A percentile compares a stretch with the other conserved stretches of the same genome.
phyloP scores from a whole-genome alignment of 2,113 vertebrate species.

The Ictalurus punctatus region DNA sequence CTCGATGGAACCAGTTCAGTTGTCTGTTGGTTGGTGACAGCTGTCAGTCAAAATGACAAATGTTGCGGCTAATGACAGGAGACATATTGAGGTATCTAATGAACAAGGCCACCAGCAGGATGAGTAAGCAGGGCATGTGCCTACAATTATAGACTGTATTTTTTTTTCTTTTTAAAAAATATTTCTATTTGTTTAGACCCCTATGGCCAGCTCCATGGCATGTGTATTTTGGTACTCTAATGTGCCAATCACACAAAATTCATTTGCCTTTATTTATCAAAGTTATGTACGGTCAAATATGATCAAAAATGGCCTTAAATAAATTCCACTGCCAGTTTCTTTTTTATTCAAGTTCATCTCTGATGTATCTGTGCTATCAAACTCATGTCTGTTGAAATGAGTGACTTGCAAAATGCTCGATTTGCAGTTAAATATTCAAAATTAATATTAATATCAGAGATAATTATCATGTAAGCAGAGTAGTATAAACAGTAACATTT shows the following conservation, averaged over 20 bases:
- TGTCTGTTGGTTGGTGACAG: slow-evolving; percentile 56
- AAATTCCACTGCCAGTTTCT: background rate
- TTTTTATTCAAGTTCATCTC: background rate
- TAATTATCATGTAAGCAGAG: background rate
- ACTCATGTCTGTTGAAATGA: background rate
- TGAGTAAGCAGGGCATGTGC: slow-evolving; percentile 1
- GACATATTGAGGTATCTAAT: slow-evolving; percentile 71
- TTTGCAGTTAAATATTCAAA: background rate
- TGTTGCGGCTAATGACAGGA: slow-evolving; percentile 64
- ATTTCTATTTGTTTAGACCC: background rate
- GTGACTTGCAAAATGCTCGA: background rate
- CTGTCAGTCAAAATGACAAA: slow-evolving; percentile 73
- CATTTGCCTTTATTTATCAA: background rate
- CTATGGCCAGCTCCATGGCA: background rate
- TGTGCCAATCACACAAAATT: background rate
- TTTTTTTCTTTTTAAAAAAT: background rate
- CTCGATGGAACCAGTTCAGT: slow-evolving; percentile 27
- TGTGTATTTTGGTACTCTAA: background rate
- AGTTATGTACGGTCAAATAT: background rate
- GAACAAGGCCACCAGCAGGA: slow-evolving; percentile 65
- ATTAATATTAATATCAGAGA: background rate
- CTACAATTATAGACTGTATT: background rate
- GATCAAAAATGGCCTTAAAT: background rate
- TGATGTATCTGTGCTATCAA: background rate
- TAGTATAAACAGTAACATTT: background rate